Evolutionary conservation across 2,888 invertebrate genomes (phyloP), one percentile per base, ranked within the genome.

Genomic region (Melipona bicolor): DNA sequence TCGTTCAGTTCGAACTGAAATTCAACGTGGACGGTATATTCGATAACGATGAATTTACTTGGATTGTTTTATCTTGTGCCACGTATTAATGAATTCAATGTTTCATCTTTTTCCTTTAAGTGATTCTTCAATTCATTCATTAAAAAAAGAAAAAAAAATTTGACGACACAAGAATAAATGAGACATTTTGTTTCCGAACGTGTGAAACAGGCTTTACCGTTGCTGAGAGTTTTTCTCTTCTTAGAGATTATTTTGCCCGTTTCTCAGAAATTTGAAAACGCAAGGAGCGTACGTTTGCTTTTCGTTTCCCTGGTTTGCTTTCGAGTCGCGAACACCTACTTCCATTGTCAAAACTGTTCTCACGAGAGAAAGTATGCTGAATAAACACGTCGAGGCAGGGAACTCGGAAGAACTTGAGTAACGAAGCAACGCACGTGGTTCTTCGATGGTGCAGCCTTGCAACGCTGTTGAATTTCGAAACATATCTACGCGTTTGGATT

Each of bases 321-420:
- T 49, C 19, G 15, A 68, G 15, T 3, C 11, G 19, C 24, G 49
- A 24, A 19, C n/a, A 21, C 49, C 50, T 77, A 77, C 64, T n/a
- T 36, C 17, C 56, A 71, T 71, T 27, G 67, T 71, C n/a, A 27
- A 68, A 36, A 74, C 32, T 52, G 17, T 77, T 54, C 19, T 69
- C 65, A 11, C 24, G 24, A 19, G 24, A 59, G n/a, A 50, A 43
- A 36, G 24, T 50, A 24, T 24, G 50, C 21, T 50, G 68, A 76
- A 52, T 76, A 49, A 61, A 76, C 61, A 62, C 68, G 68, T 27
- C n/a, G 62, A 62, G 43, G 43, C 27, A 50, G 49, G 32, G 43
- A 67, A 75, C 75, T 61, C 50, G 3, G 36, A 21, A 36, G 27
- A 27, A 61, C 61, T 75, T 59, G 36, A 27, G 74, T 50, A 59